Conservation (phyloP, 1,140 invertebrate genomes). For the Sitobion miscanthi region DNA sequence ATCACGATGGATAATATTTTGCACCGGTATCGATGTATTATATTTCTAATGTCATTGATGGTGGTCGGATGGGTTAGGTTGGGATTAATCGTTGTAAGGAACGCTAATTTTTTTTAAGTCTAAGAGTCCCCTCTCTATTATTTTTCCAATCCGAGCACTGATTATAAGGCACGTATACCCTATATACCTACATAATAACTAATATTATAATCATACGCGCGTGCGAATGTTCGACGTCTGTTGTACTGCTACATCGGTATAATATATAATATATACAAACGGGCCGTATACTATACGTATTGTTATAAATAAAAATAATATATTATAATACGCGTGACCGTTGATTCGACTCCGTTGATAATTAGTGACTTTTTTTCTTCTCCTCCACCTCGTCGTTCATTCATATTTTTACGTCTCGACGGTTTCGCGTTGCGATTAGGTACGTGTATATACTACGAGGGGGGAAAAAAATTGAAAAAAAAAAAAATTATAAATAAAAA, state of each 20-base stretch:
- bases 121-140: too few species aligned
- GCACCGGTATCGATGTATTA: too few species aligned
- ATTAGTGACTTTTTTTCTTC: constrained; percentile 43
- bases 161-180: too few species aligned
- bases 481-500: constrained; percentile 37
- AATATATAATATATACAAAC: background rate
- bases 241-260: background rate
- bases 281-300: background rate
- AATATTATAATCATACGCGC: too few species aligned
- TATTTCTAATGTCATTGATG: too few species aligned
- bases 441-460: background rate
- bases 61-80: too few species aligned
- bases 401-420: constrained; percentile 18
- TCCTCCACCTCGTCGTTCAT: background rate
- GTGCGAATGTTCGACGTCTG: background rate
- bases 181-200: too few species aligned
- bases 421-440: constrained; percentile 33
- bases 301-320: background rate
- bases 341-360: constrained; percentile 25
- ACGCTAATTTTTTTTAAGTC: too few species aligned
- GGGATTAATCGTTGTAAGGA: too few species aligned
- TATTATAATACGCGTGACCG: background rate
- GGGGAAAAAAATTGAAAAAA: background rate
- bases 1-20: too few species aligned
- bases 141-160: too few species aligned